phyloP scores from a whole-genome alignment of 1,140 invertebrate species.

The Mya arenaria region DNA sequence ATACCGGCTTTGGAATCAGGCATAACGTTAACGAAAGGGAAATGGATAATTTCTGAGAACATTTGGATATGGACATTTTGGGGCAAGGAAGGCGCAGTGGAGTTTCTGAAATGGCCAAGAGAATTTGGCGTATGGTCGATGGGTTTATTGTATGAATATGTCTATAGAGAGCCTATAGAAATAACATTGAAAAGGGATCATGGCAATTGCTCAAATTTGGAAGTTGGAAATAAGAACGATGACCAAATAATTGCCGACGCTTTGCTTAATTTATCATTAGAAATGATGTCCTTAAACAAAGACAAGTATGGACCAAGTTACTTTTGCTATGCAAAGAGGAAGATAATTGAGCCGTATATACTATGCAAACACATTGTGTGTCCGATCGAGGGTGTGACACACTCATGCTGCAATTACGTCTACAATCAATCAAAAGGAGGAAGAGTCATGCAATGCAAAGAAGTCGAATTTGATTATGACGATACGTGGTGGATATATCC shows the following conservation, averaged over 20 bases:
- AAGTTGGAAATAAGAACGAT: conserved; percentile 8
- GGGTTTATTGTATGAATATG: conserved; percentile 18
- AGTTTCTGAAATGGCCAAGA: conserved; percentile 36
- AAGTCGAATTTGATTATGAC: conserved; percentile 28
- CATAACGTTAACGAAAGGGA: not conserved
- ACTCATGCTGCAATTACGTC: conserved; percentile 14
- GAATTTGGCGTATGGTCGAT: conserved; percentile 50
- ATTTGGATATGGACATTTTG: conserved; percentile 48
- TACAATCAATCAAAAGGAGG: not conserved
- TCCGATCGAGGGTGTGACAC: conserved; percentile 27
- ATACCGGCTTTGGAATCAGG: not conserved
- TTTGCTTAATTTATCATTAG: not conserved
- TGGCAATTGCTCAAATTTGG: conserved; percentile 40
- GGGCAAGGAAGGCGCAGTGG: conserved; percentile 35
- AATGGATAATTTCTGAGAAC: not conserved
- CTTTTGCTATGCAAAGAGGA: conserved; percentile 27
- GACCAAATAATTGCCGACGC: conserved; percentile 26
- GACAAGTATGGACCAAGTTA: conserved; percentile 50
- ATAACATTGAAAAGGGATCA: not conserved
- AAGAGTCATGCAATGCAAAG: not conserved
- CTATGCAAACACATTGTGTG: conserved; percentile 47
- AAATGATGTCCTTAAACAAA: not conserved
- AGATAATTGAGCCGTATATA: conserved; percentile 21
- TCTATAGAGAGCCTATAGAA: not conserved
- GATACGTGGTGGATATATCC: conserved; percentile 40